These are phyloP conservation scores for Falcaria lacertinaria DNA, from an alignment of 2,888 invertebrate species.

Conservation along the genomic window DNA sequence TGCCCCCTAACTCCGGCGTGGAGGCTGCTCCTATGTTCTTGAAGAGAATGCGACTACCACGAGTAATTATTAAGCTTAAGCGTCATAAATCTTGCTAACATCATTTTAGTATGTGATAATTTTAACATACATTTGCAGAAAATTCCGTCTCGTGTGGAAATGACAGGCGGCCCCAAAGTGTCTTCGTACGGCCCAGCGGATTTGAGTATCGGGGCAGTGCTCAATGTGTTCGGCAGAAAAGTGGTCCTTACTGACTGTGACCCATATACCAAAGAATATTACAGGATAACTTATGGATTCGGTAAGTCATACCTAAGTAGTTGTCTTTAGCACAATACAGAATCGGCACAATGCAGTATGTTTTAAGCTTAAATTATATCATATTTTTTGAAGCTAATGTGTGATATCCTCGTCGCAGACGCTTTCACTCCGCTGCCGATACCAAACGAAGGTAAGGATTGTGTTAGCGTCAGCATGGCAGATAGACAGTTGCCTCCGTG, in stretches of 20 bases:
- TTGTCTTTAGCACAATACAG: no score
- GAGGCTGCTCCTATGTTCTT: constrained; percentile 87
- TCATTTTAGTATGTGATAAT: neutral
- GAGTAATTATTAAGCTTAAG: constrained; percentile 68
- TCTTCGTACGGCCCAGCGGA: constrained; percentile 85
- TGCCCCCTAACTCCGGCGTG: constrained; percentile 83
- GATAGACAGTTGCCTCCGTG: constrained; percentile 87
- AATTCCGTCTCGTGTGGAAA: constrained; percentile 57
- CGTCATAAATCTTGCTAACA: neutral
- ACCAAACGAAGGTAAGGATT: constrained; percentile 56
- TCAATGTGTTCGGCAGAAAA: constrained; percentile 90
- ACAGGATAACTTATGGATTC: constrained; percentile 83
- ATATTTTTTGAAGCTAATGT: neutral
- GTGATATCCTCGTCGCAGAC: constrained; percentile 47
- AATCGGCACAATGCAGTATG: no score
- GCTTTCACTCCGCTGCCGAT: constrained; percentile 81
- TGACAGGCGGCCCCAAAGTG: constrained; percentile 56
- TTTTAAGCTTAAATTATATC: no score
- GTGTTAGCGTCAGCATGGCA: constrained; percentile 40
- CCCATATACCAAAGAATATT: constrained; percentile 91
- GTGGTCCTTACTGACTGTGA: constrained; percentile 92
- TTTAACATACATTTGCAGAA: constrained; percentile 35
- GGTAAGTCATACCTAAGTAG: constrained; percentile 45
- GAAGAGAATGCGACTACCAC: constrained; percentile 87
- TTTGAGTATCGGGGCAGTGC: constrained; percentile 87